phyloP scores from a whole-genome alignment of 2,888 invertebrate genomes.

The Protodeltote pygarga region DNA sequence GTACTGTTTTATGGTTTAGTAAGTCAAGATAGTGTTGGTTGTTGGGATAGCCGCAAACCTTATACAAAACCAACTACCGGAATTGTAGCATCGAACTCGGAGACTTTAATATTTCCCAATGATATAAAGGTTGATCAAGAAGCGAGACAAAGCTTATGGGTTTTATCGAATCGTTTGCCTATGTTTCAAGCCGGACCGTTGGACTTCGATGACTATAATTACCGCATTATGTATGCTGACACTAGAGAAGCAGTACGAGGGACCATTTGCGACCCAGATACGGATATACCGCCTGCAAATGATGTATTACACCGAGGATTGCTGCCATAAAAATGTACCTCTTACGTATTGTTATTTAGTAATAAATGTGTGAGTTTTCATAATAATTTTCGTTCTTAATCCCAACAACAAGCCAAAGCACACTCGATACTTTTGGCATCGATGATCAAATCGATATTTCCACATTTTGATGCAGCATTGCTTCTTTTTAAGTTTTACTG shows the following conservation, averaged over 20 bases:
- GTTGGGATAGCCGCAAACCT: slow-evolving; percentile 92
- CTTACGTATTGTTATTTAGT: slow-evolving; percentile 11
- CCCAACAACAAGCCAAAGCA: no score
- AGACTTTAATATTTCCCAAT: slow-evolving; percentile 92
- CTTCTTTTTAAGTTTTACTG: no score
- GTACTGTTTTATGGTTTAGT: slow-evolving; percentile 94
- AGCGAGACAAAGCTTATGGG: slow-evolving; percentile 90
- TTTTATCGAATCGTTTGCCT: slow-evolving; percentile 91
- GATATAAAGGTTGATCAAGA: slow-evolving; percentile 92
- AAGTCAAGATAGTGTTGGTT: slow-evolving; percentile 91
- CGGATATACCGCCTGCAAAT: slow-evolving; percentile 31
- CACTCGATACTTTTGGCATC: background rate
- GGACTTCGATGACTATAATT: slow-evolving; percentile 89
- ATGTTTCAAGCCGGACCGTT: slow-evolving; percentile 90
- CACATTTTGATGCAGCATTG: background rate
- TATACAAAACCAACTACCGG: slow-evolving; percentile 89
- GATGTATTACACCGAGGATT: slow-evolving; percentile 37
- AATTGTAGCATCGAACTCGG: slow-evolving; percentile 87
- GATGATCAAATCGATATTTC: background rate
- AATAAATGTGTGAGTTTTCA: slow-evolving; percentile 9
- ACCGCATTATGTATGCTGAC: slow-evolving; percentile 90
- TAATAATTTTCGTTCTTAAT: background rate
- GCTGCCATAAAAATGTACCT: slow-evolving; percentile 56
- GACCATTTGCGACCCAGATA: slow-evolving; percentile 90
- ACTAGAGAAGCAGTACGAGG: slow-evolving; percentile 88